Evolutionary conservation across 2,113 vertebrate genomes (phyloP), one percentile per base, ranked within the genome.

Genomic region (Ciconia boyciana): DNA sequence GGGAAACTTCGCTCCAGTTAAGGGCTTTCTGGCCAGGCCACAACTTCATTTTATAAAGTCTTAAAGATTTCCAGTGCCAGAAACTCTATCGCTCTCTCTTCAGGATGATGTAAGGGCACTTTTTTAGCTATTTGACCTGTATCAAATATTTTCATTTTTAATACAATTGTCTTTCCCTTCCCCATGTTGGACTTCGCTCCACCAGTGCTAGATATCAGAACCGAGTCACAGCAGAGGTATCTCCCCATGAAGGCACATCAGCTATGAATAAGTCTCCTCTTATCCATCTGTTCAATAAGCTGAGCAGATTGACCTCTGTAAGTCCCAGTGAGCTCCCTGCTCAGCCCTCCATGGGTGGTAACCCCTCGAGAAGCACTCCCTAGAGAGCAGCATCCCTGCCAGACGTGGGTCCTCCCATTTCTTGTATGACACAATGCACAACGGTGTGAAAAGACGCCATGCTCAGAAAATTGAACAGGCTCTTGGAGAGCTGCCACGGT

Each of bases 361-460:
- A 43, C 3, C 31, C 43, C n/a, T 41, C 28, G 8, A 52, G 54
- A 51, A 62, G 13, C 22, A 11, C 10, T 75, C 20, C 17, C 25
- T 34, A 43, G 39, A 28, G 51, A 79, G 44, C 4, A 6, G 43
- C 28, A 43, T n/a, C n/a, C 51, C 25, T 6, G 7, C 36, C 49
- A 91, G 55, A 65, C 3, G 1, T 2, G 1, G 17, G 20, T 57
- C 34, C 44, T 88, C 34, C 57, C 6, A 1, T 60, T 84, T 48
- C 52, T 72, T 43, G 39, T 32, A 13, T 19, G 31, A 72, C 78
- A 76, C 0, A 2, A 39, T 41, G 39, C 34, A 61, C 52, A 83
- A 22, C 0, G 0, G 28, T 44, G 52, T 44, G 79, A 81, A 90
- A 54, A 82, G 66, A 26, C 9, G 24, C 41, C n/a, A 28, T 0